These are phyloP conservation scores for Felis catus DNA, from an alignment of 2,113 vertebrate species.

Conservation along the genomic window F.catus_Fca126_mat1.0 CM031416.1:8413001-8413500, in stretches of 20 bases:
- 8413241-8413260: neutral
- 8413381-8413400: neutral
- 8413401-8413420: neutral
- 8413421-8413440: constrained; percentile 37
- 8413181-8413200: constrained; percentile 1
- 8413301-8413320: constrained; percentile 45
- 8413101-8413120: neutral
- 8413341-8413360: neutral
- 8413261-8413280: neutral
- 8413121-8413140: neutral
- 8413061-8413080: neutral
- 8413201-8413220: neutral
- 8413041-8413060: neutral
- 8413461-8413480: constrained; percentile 42
- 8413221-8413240: neutral
- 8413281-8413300: neutral
- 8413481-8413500: constrained; percentile 56
- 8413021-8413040: neutral
- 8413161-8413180: neutral
- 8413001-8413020: neutral
- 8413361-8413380: neutral
- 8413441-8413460: constrained; percentile 19
- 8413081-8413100: neutral
- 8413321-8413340: neutral
- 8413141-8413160: neutral